phyloP scores from a whole-genome alignment of 1,140 invertebrate species.

The Drosophila varians region DNA sequence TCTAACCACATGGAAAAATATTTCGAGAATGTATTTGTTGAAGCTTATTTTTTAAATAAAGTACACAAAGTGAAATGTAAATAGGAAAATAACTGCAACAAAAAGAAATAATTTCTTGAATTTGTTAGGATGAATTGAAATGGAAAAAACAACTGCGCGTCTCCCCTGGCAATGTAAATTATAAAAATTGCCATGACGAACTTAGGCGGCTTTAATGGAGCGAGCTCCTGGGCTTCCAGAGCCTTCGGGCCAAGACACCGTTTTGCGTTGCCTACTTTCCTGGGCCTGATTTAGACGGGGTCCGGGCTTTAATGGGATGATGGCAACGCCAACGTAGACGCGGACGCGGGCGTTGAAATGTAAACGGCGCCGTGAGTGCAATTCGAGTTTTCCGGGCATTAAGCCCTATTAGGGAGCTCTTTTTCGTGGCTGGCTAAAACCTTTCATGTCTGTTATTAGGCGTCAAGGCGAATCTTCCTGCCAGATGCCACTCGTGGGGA shows the following conservation, averaged over 20 bases:
- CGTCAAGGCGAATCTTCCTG: conserved; percentile 5
- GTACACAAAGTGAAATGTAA: too few species aligned
- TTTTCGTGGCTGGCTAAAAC: conserved; percentile 8
- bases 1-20: not conserved
- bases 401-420: conserved; percentile 51
- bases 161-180: conserved; percentile 29
- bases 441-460: conserved; percentile 30
- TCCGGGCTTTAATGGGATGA: conserved; percentile 24
- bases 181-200: conserved; percentile 63
- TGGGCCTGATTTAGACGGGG: conserved; percentile 12
- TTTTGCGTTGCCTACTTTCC: conserved; percentile 63
- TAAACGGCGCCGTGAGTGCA: conserved; percentile 66
- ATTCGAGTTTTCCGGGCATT: conserved; percentile 57
- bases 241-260: conserved; percentile 31
- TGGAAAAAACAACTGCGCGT: not conserved
- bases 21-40: not conserved
- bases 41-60: not conserved
- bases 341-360: conserved; percentile 41
- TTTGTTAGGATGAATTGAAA: not conserved
- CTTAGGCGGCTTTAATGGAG: conserved; percentile 69
- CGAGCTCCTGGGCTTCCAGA: conserved; percentile 17
- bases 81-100: too few species aligned
- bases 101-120: not conserved
- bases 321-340: too few species aligned
- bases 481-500: conserved; percentile 6